phyloP scores from a whole-genome alignment of 2,888 invertebrate genomes.

The Gandaritis pyraliata region DNA sequence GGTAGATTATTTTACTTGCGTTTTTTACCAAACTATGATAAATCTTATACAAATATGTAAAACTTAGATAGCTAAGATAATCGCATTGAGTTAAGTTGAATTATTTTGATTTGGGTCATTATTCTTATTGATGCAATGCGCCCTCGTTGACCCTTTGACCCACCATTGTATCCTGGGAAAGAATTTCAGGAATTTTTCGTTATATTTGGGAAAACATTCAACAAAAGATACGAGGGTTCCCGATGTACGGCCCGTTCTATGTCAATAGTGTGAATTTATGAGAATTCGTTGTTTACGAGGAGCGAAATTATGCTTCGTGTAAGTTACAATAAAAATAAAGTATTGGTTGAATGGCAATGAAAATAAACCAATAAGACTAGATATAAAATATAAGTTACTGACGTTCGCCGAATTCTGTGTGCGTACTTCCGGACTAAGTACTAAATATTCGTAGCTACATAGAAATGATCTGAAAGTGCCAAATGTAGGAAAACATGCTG shows the following conservation, averaged over 20 bases:
- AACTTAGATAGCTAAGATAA: too few species aligned
- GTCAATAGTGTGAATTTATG: conserved; percentile 71
- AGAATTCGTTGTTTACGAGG: conserved; percentile 51
- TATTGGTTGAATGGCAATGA: conserved; percentile 11
- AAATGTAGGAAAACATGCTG: too few species aligned
- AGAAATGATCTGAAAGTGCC: too few species aligned
- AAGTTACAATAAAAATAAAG: conserved; percentile 23
- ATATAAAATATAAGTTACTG: background rate
- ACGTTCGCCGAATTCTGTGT: too few species aligned
- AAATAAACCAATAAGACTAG: background rate
- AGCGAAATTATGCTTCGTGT: conserved; percentile 24
- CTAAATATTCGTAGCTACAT: too few species aligned
- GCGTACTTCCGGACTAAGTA: too few species aligned
- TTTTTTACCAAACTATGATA: too few species aligned
- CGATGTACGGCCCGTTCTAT: conserved; percentile 56
- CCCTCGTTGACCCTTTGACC: conserved; percentile 15
- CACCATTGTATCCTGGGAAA: conserved; percentile 29
- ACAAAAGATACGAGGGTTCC: conserved; percentile 68
- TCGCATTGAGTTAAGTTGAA: background rate
- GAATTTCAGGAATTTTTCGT: conserved; percentile 62
- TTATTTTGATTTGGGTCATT: conserved; percentile 5
- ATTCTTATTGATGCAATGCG: conserved; percentile 6
- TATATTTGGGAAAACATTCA: conserved; percentile 61
- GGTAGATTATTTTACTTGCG: too few species aligned
- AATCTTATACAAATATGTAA: too few species aligned